Conservation (phyloP, 2,113 vertebrate genomes). For the Eupsittula cactorum region DNA sequence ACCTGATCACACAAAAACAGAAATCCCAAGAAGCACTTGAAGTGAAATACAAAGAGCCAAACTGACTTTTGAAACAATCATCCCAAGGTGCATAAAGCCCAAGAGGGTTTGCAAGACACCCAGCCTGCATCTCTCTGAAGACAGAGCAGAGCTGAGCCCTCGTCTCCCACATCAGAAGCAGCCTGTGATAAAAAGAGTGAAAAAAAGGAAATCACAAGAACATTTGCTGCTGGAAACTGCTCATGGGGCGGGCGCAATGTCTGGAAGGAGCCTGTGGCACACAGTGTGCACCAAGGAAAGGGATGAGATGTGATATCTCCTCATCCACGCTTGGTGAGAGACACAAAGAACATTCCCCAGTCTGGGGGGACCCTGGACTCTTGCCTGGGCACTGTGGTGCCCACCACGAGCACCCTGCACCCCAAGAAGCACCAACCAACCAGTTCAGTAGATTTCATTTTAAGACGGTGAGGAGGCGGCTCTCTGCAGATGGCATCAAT, state of each 20-base stretch:
- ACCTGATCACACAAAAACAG: not conserved
- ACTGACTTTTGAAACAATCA: not conserved
- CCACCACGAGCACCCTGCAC: not conserved
- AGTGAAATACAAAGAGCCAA: not conserved
- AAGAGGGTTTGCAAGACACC: not conserved
- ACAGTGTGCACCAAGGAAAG: not conserved
- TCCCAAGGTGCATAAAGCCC: not conserved
- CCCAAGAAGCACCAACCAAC: not conserved
- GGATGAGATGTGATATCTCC: not conserved
- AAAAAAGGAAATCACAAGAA: not conserved
- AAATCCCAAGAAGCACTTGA: not conserved
- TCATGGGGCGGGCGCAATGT: not conserved
- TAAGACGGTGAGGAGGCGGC: not conserved
- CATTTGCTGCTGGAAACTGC: conserved; percentile 42
- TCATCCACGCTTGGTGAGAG: fast-evolving
- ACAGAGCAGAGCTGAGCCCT: not conserved
- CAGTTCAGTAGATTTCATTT: not conserved
- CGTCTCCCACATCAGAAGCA: not conserved
- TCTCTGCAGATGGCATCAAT: conserved; percentile 54
- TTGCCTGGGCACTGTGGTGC: fast-evolving
- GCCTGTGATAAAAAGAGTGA: not conserved
- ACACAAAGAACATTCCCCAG: not conserved
- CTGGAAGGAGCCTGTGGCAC: not conserved
- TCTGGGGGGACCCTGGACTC: fast-evolving
- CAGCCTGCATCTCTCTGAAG: not conserved